phyloP scores from a whole-genome alignment of 2,797 vertebrate species.

The Thunnus albacares region DNA sequence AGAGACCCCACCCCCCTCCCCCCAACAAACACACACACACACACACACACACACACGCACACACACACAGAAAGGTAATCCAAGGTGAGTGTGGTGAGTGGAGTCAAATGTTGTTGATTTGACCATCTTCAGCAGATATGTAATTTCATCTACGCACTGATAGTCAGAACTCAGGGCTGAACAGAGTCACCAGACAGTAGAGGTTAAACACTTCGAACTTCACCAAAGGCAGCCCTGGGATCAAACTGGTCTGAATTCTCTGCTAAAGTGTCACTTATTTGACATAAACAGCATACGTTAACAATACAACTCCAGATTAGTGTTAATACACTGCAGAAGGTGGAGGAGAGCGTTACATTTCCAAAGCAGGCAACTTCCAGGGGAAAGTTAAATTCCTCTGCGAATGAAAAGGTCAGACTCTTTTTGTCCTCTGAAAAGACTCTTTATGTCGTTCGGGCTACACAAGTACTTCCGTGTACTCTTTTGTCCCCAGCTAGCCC shows the following conservation, averaged over 20 bases:
- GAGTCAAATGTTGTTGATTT: constrained; percentile 62
- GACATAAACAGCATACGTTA: not conserved
- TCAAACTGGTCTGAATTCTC: constrained; percentile 16
- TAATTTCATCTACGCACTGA: constrained; percentile 72
- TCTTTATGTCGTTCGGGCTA: constrained; percentile 66
- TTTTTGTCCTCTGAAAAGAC: constrained; percentile 59
- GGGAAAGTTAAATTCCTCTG: constrained; percentile 59
- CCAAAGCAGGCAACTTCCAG: constrained; percentile 43
- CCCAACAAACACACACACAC: not conserved
- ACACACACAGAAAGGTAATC: constrained; percentile 25
- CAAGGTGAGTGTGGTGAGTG: constrained; percentile 63
- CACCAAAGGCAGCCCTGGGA: constrained; percentile 28
- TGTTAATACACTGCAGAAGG: constrained; percentile 21
- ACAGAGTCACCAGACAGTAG: constrained; percentile 51
- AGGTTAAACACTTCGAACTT: constrained; percentile 50
- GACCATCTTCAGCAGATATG: constrained; percentile 55
- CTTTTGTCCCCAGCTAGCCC: constrained; percentile 59
- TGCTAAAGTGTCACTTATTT: not conserved
- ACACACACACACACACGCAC: not conserved
- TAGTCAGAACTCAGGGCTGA: constrained; percentile 28
- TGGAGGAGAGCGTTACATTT: constrained; percentile 26
- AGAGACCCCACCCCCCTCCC: not conserved
- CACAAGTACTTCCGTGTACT: constrained; percentile 65
- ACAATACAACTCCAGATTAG: constrained; percentile 4
- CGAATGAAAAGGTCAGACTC: constrained; percentile 68